phyloP scores from a whole-genome alignment of 92 coral and sea anemone genomes.

The Epizoanthus illoricatus region DNA sequence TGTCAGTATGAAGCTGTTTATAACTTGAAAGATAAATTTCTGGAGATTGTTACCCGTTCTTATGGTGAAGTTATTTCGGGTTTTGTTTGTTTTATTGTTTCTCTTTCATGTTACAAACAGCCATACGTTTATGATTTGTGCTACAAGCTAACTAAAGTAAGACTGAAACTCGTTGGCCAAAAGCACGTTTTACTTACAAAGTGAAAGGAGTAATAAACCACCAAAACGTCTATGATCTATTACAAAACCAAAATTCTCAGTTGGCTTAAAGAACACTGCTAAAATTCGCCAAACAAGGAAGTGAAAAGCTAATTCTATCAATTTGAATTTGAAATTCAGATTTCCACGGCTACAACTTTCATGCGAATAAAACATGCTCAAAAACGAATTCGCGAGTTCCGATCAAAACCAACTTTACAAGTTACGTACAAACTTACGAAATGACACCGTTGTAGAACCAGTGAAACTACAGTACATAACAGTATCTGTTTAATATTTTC shows the following conservation, averaged over 20 bases:
- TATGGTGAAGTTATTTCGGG: background rate
- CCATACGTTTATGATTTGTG: background rate
- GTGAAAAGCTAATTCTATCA: constrained; percentile 11
- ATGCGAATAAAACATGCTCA: constrained; percentile 22
- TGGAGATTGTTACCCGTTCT: background rate
- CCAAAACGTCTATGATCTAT: too few species aligned
- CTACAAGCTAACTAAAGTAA: background rate
- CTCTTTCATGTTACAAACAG: constrained; percentile 17
- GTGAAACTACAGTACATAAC: background rate
- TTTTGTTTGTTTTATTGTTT: constrained; percentile 20
- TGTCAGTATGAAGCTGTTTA: background rate
- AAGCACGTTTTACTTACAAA: background rate
- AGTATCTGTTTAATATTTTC: background rate
- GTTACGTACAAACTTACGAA: too few species aligned
- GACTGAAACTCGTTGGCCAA: background rate
- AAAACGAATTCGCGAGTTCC: background rate
- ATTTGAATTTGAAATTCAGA: constrained; percentile 17
- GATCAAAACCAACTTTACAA: background rate
- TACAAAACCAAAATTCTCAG: background rate
- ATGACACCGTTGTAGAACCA: too few species aligned
- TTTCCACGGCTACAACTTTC: constrained; percentile 15
- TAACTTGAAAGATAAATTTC: background rate
- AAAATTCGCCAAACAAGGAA: constrained; percentile 34
- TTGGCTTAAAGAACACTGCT: background rate
- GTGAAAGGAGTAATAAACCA: background rate